Conservation (phyloP, 1,140 invertebrate species). For the Belonocnema kinseyi region DNA sequence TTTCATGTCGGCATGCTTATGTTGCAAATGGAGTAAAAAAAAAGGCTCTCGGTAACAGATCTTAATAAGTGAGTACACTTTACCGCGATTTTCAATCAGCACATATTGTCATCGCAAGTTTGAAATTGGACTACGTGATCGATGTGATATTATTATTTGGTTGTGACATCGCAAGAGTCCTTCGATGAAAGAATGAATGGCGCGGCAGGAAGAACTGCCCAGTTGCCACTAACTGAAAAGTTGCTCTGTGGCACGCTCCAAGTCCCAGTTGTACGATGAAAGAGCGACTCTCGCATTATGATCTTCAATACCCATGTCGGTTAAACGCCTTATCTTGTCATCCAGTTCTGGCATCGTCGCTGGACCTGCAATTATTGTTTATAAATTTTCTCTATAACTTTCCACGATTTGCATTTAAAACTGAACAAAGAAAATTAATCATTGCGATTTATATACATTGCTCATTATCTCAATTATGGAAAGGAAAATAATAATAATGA, state of each 20-base stretch:
- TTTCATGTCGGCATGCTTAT: slow-evolving; percentile 56
- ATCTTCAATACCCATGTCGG: slow-evolving; percentile 93
- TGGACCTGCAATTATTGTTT: slow-evolving; percentile 77
- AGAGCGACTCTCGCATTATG: slow-evolving; percentile 88
- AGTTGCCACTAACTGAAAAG: slow-evolving; percentile 87
- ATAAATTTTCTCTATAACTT: not conserved
- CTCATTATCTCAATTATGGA: too few species aligned
- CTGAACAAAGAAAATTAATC: not conserved
- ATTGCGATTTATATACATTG: too few species aligned
- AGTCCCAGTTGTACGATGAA: slow-evolving; percentile 92
- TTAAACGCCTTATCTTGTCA: slow-evolving; percentile 86
- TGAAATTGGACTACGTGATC: slow-evolving; percentile 51
- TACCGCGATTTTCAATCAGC: slow-evolving; percentile 40
- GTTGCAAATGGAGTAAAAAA: slow-evolving; percentile 63
- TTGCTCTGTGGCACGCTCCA: slow-evolving; percentile 91
- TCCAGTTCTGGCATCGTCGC: slow-evolving; percentile 85
- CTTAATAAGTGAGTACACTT: slow-evolving; percentile 47
- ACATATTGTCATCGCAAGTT: slow-evolving; percentile 56
- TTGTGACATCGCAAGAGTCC: slow-evolving; percentile 48
- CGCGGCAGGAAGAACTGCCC: slow-evolving; percentile 27
- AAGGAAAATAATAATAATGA: too few species aligned
- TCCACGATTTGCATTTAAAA: not conserved
- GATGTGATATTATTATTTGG: slow-evolving; percentile 52
- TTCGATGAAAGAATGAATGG: slow-evolving; percentile 43
- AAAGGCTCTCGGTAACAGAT: slow-evolving; percentile 48